A percentile compares a stretch with the other conserved stretches of the same genome.
These are phyloP conservation scores for Sporophila hypoxantha DNA, from an alignment of 2,113 vertebrate species.

Conservation along the genomic window DNA sequence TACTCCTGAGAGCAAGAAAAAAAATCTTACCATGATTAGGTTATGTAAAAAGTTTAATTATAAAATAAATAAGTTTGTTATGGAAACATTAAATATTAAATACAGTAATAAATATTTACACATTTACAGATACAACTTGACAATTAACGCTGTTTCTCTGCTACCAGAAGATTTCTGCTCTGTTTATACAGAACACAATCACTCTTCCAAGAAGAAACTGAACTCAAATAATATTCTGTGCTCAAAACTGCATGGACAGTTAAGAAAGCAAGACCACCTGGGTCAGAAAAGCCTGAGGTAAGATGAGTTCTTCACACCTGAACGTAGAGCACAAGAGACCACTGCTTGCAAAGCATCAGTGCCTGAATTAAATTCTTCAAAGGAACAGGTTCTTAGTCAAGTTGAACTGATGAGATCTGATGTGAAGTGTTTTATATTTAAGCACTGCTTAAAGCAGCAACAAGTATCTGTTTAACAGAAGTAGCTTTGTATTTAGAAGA, in stretches of 20 bases:
- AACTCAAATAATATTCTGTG: conserved; percentile 8
- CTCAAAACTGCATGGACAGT: background rate
- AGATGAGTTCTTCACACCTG: background rate
- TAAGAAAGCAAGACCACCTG: background rate
- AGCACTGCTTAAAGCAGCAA: background rate
- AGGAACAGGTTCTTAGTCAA: background rate
- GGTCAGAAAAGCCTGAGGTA: conserved; percentile 17
- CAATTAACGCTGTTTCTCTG: conserved; percentile 34
- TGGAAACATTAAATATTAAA: conserved; percentile 75
- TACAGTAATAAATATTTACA: conserved; percentile 72
- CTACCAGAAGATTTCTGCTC: conserved; percentile 30
- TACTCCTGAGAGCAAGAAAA: background rate
- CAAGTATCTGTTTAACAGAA: background rate
- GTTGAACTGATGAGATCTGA: background rate
- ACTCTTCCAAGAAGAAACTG: conserved; percentile 31
- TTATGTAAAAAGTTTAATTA: conserved; percentile 73
- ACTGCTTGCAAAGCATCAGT: background rate
- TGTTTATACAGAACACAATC: conserved; percentile 28
- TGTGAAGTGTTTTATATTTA: background rate
- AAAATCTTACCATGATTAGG: background rate
- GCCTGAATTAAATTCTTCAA: background rate
- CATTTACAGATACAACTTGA: conserved; percentile 61
- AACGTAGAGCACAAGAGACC: background rate
- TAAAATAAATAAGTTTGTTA: conserved; percentile 73
- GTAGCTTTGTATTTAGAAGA: background rate